Evolutionary conservation across 2,797 vertebrate genomes (phyloP).

Genomic region (Arremon brunneinucha): DNA sequence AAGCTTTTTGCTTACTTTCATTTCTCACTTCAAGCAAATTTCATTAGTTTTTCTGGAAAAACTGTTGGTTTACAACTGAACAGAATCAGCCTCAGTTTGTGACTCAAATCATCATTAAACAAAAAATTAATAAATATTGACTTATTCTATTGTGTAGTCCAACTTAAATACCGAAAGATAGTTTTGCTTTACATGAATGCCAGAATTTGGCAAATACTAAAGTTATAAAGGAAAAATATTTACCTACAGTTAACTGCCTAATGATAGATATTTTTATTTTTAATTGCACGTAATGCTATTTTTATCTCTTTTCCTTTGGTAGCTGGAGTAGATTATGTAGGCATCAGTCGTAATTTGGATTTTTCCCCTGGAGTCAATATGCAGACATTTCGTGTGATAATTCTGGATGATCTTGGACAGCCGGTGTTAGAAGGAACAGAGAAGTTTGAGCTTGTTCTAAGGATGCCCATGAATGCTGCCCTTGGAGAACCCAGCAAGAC

Average conservation of each 20-base stretch:
- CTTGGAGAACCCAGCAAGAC: constrained; percentile 87
- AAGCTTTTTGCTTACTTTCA: background rate
- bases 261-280: background rate
- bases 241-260: background rate
- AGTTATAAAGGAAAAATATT: background rate
- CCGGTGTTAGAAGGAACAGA: constrained; percentile 89
- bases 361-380: constrained; percentile 89
- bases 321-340: constrained; percentile 94
- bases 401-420: constrained; percentile 92
- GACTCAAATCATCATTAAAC: background rate
- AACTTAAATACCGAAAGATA: background rate
- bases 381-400: constrained; percentile 85
- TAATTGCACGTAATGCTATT: background rate
- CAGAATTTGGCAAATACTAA: background rate
- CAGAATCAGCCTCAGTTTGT: background rate
- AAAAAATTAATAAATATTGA: background rate
- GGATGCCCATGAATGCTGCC: constrained; percentile 89
- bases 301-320: background rate
- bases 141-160: background rate
- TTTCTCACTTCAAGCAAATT: background rate
- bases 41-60: background rate
- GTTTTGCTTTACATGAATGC: background rate
- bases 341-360: constrained; percentile 91
- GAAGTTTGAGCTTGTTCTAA: constrained; percentile 88
- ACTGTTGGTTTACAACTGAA: background rate